Evolutionary conservation across 2,113 vertebrate genomes (phyloP), one percentile per base, ranked within the genome.

Genomic region (Trinectes maculatus): DNA sequence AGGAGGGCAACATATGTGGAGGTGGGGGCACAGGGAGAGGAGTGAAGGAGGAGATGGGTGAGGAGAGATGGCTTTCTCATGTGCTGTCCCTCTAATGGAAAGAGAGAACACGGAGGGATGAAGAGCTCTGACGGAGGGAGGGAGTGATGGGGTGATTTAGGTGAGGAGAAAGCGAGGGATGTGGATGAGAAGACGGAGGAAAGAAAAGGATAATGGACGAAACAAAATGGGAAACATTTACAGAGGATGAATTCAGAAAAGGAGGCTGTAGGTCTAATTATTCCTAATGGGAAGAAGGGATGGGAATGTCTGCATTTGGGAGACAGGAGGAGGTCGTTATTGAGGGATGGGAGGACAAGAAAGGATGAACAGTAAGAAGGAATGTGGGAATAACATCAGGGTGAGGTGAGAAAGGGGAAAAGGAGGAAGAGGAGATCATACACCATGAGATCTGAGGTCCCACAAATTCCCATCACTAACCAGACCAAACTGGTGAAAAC

Each of bases 401-500:
- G n/a, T n/a, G n/a, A 33, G 28, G 26, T 28, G 19, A 42, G n/a
- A 16, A 29, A n/a, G 8, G 40, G n/a, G 15, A 25, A 28, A 26
- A 28, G 10, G 48, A 43, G 3, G 64, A 25, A 31, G 6, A 34
- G 24, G 46, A 25, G 22, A 5, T 33, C 40, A 43, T 36, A 24
- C 25, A 52, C 36, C 11, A n/a, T n/a, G 13, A 6, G 8, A 37
- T 15, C n/a, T 64, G 12, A n/a, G 28, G 31, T 44, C 12, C 34
- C 40, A 26, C 37, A 36, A 9, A 24, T 49, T 25, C 46, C 46
- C 18, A 0, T 44, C 66, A 19, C 16, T 37, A 70, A 48, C 52
- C 76, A 76, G 21, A 34, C 18, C 56, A 51, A 65, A 53, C 48
- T 55, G 56, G 59, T 28, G 59, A 49, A 77, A 70, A 63, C 39